Base-by-base conservation (phyloP, 1,140 invertebrate genomes). In the Trichonephila clavata region DNA sequence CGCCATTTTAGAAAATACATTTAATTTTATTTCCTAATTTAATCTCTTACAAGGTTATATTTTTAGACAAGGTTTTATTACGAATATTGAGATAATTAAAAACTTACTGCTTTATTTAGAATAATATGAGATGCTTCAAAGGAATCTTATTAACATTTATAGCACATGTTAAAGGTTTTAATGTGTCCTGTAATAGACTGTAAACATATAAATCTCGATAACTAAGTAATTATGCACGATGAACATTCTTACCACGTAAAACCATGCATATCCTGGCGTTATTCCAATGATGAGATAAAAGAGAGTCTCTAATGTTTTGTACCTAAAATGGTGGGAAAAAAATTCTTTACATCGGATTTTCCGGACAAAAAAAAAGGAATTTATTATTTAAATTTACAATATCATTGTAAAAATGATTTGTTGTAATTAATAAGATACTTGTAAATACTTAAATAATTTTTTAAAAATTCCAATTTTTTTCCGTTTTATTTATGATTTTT, bases 231-330 rank as follows among this genome's bases (percentile, higher is more conserved):
- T 6, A 68, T 10, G 65, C 27, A 14, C 10, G n/a, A 24, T n/a
- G 21, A 68, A 68, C 0, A 6, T n/a, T 18, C 95, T 95, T 95
- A 96, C 96, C 96, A 96, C 96, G 61, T 96, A 95, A 61, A 96
- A 94, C 39, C 96, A 95, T 60, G 95, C 95, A 24, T 98, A 95
- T 68, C 98, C 97, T n/a, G 98, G 98, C 81, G 97, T 97, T 80
- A 99, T 96, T 50, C 98, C 98, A 96, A 99, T 98, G 83, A 98
- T 96, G 93, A 99, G 95, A 96, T 99, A 99, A 95, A 99, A 97
- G 95, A 98, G 96, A 13, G 98, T 98, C 96, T 99, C 98, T 92
- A 99, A 96, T 96, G 97, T 98, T 97, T 99, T 99, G 96, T 98
- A 99, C 91, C 96, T 96, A 95, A 71, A 89, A 68, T 8, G 14